Evolutionary conservation across 1,140 invertebrate species (phyloP).

Genomic region (Adelges cooleyi): DNA sequence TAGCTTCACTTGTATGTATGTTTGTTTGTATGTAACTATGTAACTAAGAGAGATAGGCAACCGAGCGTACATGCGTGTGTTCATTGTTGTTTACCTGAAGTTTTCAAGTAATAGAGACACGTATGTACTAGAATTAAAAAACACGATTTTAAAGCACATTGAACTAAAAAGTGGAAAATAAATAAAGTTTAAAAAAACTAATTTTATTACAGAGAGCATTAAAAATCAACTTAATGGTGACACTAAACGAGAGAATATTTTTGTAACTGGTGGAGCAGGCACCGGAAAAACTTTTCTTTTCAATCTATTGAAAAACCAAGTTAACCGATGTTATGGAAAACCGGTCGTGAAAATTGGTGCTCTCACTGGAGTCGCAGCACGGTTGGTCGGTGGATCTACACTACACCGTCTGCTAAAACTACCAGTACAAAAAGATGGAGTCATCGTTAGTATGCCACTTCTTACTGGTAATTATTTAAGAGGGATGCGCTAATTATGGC

Average conservation of each 20-base stretch:
- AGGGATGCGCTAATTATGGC: slow-evolving; percentile 37
- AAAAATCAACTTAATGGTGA: slow-evolving; percentile 31
- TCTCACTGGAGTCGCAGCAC: slow-evolving; percentile 34
- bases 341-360: slow-evolving; percentile 35
- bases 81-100: too few relatives aligned
- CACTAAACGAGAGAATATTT: slow-evolving; percentile 29
- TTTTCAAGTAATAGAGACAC: too few relatives aligned
- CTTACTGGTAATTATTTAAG: slow-evolving; percentile 37
- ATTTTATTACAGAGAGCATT: slow-evolving; percentile 32
- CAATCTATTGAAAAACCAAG: slow-evolving; percentile 35
- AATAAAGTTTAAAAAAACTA: too few relatives aligned
- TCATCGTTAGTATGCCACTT: slow-evolving; percentile 35
- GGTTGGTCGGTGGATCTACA: not conserved
- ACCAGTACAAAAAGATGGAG: too few relatives aligned
- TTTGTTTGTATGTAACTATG: too few relatives aligned
- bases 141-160: too few relatives aligned
- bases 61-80: too few relatives aligned
- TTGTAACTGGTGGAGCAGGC: slow-evolving; percentile 32
- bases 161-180: too few relatives aligned
- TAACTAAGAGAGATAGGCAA: too few relatives aligned
- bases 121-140: too few relatives aligned
- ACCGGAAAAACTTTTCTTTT: slow-evolving; percentile 37
- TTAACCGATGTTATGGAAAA: slow-evolving; percentile 36
- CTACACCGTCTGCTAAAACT: not conserved
- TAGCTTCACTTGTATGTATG: too few relatives aligned